Evolutionary conservation across 2,797 vertebrate species (phyloP).

Genomic region (Lutjanus argentimaculatus): DNA sequence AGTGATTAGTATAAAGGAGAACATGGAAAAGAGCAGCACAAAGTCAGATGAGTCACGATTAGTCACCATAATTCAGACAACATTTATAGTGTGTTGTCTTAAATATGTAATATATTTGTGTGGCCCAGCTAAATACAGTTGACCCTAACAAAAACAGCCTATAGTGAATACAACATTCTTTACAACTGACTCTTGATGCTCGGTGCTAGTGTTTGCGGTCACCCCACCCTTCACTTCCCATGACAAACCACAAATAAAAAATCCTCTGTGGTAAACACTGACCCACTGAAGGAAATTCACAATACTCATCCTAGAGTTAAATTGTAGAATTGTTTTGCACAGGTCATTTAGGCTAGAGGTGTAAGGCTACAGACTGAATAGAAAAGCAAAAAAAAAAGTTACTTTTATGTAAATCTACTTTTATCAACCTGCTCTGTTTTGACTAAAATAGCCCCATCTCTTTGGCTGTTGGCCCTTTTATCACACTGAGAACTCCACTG

Average conservation of each 20-base stretch:
- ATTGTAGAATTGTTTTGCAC: background rate
- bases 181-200: slow-evolving; percentile 16
- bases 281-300: slow-evolving; percentile 1
- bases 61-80: background rate
- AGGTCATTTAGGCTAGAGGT: background rate
- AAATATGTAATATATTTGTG: background rate
- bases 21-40: background rate
- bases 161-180: slow-evolving; percentile 8
- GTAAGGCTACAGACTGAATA: background rate
- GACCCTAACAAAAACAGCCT: background rate
- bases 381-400: slow-evolving; percentile 18
- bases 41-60: background rate
- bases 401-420: slow-evolving; percentile 37
- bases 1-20: background rate
- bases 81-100: background rate
- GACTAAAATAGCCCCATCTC: slow-evolving; percentile 56
- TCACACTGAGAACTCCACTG: slow-evolving; percentile 36
- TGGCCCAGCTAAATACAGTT: background rate
- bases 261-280: slow-evolving; percentile 16
- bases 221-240: slow-evolving; percentile 14
- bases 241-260: slow-evolving; percentile 18
- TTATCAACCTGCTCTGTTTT: slow-evolving; percentile 43
- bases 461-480: slow-evolving; percentile 37
- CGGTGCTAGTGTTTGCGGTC: slow-evolving; percentile 2
- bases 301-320: slow-evolving; percentile 19